Percentiles rank a stretch among this genome's conserved stretches.
Conservation (phyloP, 2,113 vertebrate genomes). For the Thunnus thynnus region DNA sequence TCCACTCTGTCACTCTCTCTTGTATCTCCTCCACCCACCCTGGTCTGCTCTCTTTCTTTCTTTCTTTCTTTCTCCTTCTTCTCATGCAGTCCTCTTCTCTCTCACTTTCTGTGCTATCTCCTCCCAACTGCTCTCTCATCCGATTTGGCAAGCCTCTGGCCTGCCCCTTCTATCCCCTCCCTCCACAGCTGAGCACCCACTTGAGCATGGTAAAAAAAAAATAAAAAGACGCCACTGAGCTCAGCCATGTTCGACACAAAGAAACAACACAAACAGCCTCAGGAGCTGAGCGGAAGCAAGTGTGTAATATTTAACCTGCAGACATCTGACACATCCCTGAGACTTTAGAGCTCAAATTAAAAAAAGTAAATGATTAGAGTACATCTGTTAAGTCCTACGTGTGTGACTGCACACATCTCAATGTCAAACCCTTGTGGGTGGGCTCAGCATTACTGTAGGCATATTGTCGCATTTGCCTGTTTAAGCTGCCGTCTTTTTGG, state of each 20-base stretch:
- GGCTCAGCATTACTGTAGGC: constrained; percentile 45
- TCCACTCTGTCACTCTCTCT: constrained; percentile 60
- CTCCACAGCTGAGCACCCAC: constrained; percentile 63
- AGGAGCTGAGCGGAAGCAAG: constrained; percentile 1
- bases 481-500: constrained; percentile 63
- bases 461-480: constrained; percentile 63
- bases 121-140: constrained; percentile 68
- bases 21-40: constrained; percentile 48
- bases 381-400: background rate
- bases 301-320: constrained; percentile 58
- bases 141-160: constrained; percentile 80
- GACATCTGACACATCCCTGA: constrained; percentile 19
- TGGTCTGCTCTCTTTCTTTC: constrained; percentile 7
- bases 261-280: constrained; percentile 13
- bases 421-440: constrained; percentile 50
- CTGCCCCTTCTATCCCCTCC: constrained; percentile 63
- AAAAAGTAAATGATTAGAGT: constrained; percentile 47
- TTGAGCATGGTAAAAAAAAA: constrained; percentile 42
- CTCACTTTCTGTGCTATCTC: constrained; percentile 53
- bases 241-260: constrained; percentile 55
- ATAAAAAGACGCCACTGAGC: constrained; percentile 12
- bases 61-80: constrained; percentile 14
- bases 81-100: constrained; percentile 45
- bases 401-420: constrained; percentile 5
- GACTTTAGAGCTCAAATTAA: constrained; percentile 14